phyloP scores from a whole-genome alignment of 2,113 vertebrate genomes.

The Tangachromis dhanisi region DNA sequence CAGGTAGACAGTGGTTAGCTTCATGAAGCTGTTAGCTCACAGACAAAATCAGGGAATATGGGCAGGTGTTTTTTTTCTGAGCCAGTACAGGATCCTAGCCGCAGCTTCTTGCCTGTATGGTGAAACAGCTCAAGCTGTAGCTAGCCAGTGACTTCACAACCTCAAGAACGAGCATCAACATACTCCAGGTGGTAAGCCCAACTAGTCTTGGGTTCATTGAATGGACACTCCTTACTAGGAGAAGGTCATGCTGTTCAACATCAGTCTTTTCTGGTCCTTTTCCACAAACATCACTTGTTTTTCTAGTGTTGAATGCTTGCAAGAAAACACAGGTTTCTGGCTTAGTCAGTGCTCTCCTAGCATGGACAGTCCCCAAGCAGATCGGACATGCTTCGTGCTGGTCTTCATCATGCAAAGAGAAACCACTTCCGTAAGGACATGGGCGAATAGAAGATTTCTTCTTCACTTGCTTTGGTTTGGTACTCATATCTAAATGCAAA shows the following conservation, averaged over 20 bases:
- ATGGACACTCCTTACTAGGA: not conserved
- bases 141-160: not conserved
- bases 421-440: not conserved
- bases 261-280: not conserved
- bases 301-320: not conserved
- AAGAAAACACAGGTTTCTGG: not conserved
- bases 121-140: not conserved
- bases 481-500: not conserved
- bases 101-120: not conserved
- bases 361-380: not conserved
- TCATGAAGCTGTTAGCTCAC: not conserved
- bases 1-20: not conserved
- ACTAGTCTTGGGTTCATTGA: too few relatives aligned
- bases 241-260: not conserved
- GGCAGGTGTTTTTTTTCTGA: not conserved
- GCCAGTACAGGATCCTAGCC: not conserved
- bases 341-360: not conserved
- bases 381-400: not conserved
- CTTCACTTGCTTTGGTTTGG: not conserved
- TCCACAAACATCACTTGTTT: not conserved
- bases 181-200: not conserved
- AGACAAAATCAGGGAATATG: not conserved
- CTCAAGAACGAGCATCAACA: not conserved
- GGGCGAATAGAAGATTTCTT: not conserved
- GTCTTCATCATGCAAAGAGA: not conserved